Percentiles rank a stretch among this genome's conserved stretches.
Evolutionary conservation across 2,113 vertebrate genomes (phyloP).

Genomic region (Arenaria interpres): DNA sequence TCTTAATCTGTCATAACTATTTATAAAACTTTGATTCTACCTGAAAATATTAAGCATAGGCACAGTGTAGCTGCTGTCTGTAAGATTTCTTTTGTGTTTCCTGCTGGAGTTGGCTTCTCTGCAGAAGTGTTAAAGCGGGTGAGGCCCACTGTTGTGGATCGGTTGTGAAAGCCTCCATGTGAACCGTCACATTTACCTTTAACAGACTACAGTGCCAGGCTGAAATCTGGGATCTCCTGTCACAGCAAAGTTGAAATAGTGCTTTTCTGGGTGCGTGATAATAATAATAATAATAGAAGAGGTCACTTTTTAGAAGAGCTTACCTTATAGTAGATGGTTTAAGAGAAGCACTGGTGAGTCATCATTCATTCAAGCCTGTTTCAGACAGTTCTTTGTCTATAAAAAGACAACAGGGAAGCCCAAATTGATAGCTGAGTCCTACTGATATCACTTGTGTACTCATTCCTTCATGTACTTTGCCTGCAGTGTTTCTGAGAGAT

Average conservation of each 20-base stretch:
- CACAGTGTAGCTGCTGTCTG: not conserved
- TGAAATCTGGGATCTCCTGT: slow-evolving; percentile 17
- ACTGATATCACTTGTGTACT: not conserved
- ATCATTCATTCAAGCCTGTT: slow-evolving; percentile 15
- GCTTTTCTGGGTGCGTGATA: slow-evolving; percentile 16
- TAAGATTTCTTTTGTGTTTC: not conserved
- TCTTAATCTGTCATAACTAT: not conserved
- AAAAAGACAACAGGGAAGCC: slow-evolving; percentile 21
- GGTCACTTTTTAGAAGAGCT: slow-evolving; percentile 50
- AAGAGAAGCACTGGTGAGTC: not conserved
- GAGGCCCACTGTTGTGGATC: not conserved
- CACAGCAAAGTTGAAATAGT: slow-evolving; percentile 8
- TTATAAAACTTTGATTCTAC: not conserved
- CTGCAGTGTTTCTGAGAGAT: slow-evolving; percentile 36
- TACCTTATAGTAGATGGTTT: not conserved
- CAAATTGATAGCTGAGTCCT: slow-evolving; percentile 47
- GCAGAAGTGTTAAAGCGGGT: not conserved
- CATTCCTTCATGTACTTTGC: slow-evolving; percentile 5
- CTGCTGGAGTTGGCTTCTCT: not conserved
- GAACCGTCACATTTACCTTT: not conserved
- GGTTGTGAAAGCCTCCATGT: not conserved
- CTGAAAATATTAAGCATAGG: not conserved
- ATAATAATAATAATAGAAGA: not conserved
- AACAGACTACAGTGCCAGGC: not conserved
- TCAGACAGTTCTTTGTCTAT: slow-evolving; percentile 23